Evolutionary conservation across 1,140 invertebrate genomes (phyloP).

Genomic region (Drosophila suzukii): DNA sequence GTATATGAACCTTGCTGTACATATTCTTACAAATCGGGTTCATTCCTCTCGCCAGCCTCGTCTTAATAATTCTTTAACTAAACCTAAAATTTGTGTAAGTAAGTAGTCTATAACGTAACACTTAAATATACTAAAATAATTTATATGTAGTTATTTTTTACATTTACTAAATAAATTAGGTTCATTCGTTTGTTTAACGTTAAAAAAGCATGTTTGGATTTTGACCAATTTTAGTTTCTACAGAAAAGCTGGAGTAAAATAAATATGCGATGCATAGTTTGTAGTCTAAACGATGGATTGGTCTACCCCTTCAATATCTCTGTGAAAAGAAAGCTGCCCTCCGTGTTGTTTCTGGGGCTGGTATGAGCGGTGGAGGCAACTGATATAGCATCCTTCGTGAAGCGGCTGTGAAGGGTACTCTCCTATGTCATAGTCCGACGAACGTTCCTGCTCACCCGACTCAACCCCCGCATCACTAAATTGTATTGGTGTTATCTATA

Average conservation of each 20-base stretch:
- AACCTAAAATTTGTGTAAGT: slow-evolving; percentile 61
- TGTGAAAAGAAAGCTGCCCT: slow-evolving; percentile 36
- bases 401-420: slow-evolving; percentile 29
- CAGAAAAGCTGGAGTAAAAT: slow-evolving; percentile 36
- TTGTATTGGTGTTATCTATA: slow-evolving; percentile 79
- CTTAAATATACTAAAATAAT: slow-evolving; percentile 57
- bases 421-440: slow-evolving; percentile 9
- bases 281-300: slow-evolving; percentile 44
- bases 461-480: slow-evolving; percentile 46
- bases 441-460: slow-evolving; percentile 23
- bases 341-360: slow-evolving; percentile 20
- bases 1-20: slow-evolving; percentile 42
- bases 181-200: slow-evolving; percentile 68
- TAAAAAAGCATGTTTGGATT: slow-evolving; percentile 62
- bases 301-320: slow-evolving; percentile 36
- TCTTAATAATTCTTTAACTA: slow-evolving; percentile 64
- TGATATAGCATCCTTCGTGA: slow-evolving; percentile 50
- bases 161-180: slow-evolving; percentile 74
- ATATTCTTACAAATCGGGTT: slow-evolving; percentile 61
- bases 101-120: slow-evolving; percentile 77
- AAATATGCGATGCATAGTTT: slow-evolving; percentile 58
- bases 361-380: slow-evolving; percentile 21
- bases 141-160: slow-evolving; percentile 54
- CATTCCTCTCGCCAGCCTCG: slow-evolving; percentile 2
- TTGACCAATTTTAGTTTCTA: slow-evolving; percentile 45